These are phyloP conservation scores for Bubo blakistoni DNA, from an alignment of 2,113 vertebrate species.

Conservation along the genomic window DNA sequence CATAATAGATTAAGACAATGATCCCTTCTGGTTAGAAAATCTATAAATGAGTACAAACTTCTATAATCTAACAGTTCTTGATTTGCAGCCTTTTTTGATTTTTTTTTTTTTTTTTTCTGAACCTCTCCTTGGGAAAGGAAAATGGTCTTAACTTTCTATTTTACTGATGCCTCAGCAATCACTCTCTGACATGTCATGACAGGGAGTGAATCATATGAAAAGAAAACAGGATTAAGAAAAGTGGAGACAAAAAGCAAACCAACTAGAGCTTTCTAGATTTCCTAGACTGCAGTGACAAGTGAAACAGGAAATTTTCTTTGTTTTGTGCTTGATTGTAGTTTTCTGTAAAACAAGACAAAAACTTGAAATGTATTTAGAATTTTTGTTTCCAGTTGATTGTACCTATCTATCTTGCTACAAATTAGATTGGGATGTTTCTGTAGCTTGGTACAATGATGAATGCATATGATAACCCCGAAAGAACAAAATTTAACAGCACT, in stretches of 20 bases:
- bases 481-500: not conserved
- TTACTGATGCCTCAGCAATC: not conserved
- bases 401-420: not conserved
- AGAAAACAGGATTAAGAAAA: not conserved
- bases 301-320: not conserved
- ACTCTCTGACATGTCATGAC: not conserved
- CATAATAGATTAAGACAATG: not conserved
- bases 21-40: not conserved
- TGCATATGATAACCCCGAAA: not conserved
- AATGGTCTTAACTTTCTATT: not conserved
- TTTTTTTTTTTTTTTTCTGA: fast-evolving
- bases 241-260: not conserved
- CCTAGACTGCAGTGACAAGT: not conserved
- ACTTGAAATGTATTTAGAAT: not conserved
- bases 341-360: not conserved
- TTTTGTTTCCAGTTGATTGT: not conserved
- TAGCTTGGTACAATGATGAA: not conserved
- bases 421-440: not conserved
- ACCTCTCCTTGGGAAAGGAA: not conserved
- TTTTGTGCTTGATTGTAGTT: not conserved
- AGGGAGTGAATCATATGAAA: not conserved
- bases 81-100: not conserved
- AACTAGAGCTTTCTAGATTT: not conserved
- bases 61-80: not conserved
- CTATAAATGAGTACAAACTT: not conserved